Conservation (phyloP, 2,888 invertebrate genomes). For the Salticus scenicus region DNA sequence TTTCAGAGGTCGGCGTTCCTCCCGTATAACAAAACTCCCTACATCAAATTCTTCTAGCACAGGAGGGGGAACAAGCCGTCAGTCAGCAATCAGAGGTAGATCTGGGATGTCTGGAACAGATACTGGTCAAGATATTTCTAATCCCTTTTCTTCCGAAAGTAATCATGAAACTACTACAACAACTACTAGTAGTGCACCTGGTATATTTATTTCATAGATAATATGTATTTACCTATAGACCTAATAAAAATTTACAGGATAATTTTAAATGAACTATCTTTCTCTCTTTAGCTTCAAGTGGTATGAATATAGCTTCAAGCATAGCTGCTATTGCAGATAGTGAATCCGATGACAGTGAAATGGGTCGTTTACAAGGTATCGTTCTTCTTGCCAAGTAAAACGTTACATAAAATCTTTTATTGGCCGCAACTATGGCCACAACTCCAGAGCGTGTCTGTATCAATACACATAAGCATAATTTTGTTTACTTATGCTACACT, state of each 20-base stretch:
- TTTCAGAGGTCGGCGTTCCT: slow-evolving; percentile 77
- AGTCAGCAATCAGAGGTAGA: slow-evolving; percentile 63
- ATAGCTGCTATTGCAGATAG: slow-evolving; percentile 74
- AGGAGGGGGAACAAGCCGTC: slow-evolving; percentile 71
- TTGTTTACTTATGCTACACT: no score
- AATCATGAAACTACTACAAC: slow-evolving; percentile 38
- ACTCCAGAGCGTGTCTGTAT: no score
- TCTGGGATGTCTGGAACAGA: slow-evolving; percentile 70
- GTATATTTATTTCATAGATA: not conserved
- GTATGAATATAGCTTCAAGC: slow-evolving; percentile 65
- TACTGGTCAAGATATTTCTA: slow-evolving; percentile 67
- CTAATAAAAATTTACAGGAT: no score
- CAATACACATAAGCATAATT: no score
- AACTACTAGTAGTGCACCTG: slow-evolving; percentile 35
- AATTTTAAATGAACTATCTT: no score
- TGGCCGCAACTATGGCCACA: no score
- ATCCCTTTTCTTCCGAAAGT: slow-evolving; percentile 56
- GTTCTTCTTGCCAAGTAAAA: no score
- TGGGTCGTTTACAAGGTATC: slow-evolving; percentile 87
- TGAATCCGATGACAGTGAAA: slow-evolving; percentile 94
- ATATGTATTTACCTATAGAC: no score
- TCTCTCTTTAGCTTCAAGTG: slow-evolving; percentile 57
- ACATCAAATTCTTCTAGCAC: slow-evolving; percentile 71
- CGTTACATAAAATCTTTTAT: no score
- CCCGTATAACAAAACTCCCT: slow-evolving; percentile 77